Evolutionary conservation across 2,797 vertebrate genomes (phyloP).

Genomic region (Vireo griseus): DNA sequence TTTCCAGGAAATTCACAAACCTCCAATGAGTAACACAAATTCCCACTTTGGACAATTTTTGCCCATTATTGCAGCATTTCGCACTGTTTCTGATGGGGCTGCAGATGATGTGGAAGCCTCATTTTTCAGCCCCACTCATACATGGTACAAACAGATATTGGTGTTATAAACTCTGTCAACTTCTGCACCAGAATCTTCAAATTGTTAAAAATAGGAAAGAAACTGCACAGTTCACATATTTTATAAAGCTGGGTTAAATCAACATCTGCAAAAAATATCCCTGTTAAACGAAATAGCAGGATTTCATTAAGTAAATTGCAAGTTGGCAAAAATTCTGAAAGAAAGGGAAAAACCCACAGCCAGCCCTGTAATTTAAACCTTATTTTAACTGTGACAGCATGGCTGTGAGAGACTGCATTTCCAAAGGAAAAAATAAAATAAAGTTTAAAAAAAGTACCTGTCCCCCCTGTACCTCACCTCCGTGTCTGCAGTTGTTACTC

Average conservation of each 20-base stretch:
- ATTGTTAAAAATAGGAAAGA: slow-evolving; percentile 79
- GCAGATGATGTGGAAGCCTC: neutral
- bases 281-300: slow-evolving; percentile 93
- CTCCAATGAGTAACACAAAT: neutral
- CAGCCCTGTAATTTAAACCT: slow-evolving; percentile 98
- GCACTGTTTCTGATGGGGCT: neutral
- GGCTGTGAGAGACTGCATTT: slow-evolving; percentile 75
- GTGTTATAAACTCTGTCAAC: neutral
- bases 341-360: slow-evolving; percentile 94
- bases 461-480: slow-evolving; percentile 28
- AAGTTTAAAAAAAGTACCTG: slow-evolving; percentile 60
- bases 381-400: slow-evolving; percentile 92
- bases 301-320: slow-evolving; percentile 99
- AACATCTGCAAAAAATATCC: slow-evolving; percentile 97
- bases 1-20: neutral
- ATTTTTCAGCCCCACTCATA: neutral
- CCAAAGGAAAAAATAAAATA: slow-evolving; percentile 63
- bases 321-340: slow-evolving; percentile 97
- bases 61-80: neutral
- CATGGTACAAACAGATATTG: neutral
- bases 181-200: slow-evolving; percentile 51
- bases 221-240: slow-evolving; percentile 84
- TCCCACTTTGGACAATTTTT: neutral
- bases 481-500: slow-evolving; percentile 62
- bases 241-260: slow-evolving; percentile 87